Conservation (phyloP, 1,140 invertebrate species). For the Ylistrum balloti region DNA sequence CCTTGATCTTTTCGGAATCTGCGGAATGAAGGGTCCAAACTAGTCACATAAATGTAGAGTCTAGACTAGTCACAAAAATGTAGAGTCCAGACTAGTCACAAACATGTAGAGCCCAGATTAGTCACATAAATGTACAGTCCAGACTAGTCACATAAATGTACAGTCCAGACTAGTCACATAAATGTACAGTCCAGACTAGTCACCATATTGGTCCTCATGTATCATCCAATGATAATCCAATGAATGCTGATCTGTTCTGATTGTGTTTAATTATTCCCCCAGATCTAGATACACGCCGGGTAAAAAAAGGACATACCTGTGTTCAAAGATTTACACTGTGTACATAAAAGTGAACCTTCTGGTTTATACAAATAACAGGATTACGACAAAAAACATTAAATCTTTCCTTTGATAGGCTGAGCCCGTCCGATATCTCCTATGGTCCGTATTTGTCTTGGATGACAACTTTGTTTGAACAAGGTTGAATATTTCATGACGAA, state of each 20-base stretch:
- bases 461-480: constrained; percentile 24
- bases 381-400: constrained; percentile 28
- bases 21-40: no score
- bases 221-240: neutral
- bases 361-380: constrained; percentile 35
- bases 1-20: no score
- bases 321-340: constrained; percentile 24
- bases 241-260: neutral
- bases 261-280: neutral
- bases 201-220: no score
- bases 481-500: constrained; percentile 33
- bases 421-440: neutral
- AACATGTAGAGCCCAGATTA: no score
- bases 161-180: no score
- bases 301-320: constrained; percentile 6
- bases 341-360: neutral
- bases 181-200: no score
- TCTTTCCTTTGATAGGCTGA: constrained; percentile 15
- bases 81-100: no score
- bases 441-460: constrained; percentile 26
- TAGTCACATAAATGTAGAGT: no score
- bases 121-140: no score
- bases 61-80: no score
- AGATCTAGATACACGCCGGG: neutral
- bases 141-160: no score